Evolutionary conservation across 2,797 vertebrate species (phyloP).

Genomic region (Brotula barbata): DNA sequence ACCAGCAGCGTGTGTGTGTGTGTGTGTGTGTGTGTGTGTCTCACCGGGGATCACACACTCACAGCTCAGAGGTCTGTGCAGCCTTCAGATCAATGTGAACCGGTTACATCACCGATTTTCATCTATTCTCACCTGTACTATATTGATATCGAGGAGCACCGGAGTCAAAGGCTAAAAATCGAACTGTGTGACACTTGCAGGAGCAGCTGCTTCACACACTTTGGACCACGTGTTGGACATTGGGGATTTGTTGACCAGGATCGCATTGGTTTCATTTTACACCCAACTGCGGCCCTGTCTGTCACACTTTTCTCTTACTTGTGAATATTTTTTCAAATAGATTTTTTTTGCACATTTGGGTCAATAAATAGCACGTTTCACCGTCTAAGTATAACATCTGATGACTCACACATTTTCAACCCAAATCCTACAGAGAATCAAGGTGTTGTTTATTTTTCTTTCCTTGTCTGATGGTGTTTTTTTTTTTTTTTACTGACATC

Average conservation of each 20-base stretch:
- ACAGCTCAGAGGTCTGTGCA: constrained; percentile 38
- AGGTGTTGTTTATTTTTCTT: constrained; percentile 6
- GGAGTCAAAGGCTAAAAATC: constrained; percentile 33
- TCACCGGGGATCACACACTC: no score
- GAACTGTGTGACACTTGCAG: constrained; percentile 33
- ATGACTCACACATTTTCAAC: no score
- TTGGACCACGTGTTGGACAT: constrained; percentile 9
- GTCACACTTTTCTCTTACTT: background rate
- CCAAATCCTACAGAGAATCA: background rate
- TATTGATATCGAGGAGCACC: constrained; percentile 24
- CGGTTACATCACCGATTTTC: constrained; percentile 46
- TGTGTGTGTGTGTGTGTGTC: no score
- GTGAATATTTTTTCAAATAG: constrained; percentile 12
- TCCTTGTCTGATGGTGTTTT: background rate
- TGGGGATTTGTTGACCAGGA: constrained; percentile 6
- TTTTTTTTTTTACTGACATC: constrained; percentile 21
- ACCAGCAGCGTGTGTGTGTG: no score
- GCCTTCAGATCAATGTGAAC: constrained; percentile 41
- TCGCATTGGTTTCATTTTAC: constrained; percentile 32
- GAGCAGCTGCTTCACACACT: constrained; percentile 43
- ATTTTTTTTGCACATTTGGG: constrained; percentile 8
- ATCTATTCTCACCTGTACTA: constrained; percentile 51
- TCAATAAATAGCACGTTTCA: background rate
- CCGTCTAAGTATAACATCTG: background rate
- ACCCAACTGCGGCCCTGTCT: background rate